Evolutionary conservation across 2,888 invertebrate genomes (phyloP), one percentile per base, ranked within the genome.

Genomic region (Epirrita christyi): DNA sequence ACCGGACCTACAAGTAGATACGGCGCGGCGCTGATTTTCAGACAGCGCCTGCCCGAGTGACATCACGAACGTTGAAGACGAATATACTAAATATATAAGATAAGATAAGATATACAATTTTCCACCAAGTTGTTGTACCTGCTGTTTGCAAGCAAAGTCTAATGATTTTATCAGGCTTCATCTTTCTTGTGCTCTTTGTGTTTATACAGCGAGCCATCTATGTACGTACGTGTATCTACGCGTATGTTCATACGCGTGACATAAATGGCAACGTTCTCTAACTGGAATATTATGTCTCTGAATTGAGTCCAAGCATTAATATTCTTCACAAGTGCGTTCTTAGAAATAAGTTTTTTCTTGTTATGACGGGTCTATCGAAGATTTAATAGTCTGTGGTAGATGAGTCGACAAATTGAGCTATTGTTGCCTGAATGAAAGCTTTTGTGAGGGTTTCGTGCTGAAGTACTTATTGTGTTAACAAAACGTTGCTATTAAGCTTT

Each of bases 381-480:
- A 41, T 32, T 32, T 9, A 27, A 32, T 29, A 45, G 40, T 53
- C 32, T 21, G 32, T 32, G 40, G 38, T 21, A 8, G n/a, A 34
- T 11, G 42, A 10, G 43, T 43, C 43, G 48, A 43, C 44, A 48
- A 55, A 55, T 48, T 49, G 32, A 48, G 28, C 42, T 54, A 47
- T 54, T 54, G 37, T 15, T 13, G 14, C 14, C 14, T 47, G 15
- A 45, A 28, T 11, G 29, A 14, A 45, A 4, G 34, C 13, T 41
- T 29, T 42, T 40, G 32, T 41, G 13, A 36, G n/a, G 28, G 28
- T 37, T 41, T 11, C 6, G 9, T 11, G 27, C 6, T 41, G 15
- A 41, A 32, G 34, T 15, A 11, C n/a, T 34, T 15, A 45, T 45
- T 32, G 34, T 38, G 38, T 14, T 38, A 11, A 38, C 38, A 38